Conservation (phyloP, 2,113 vertebrate genomes). For the Scatophagus argus region DNA sequence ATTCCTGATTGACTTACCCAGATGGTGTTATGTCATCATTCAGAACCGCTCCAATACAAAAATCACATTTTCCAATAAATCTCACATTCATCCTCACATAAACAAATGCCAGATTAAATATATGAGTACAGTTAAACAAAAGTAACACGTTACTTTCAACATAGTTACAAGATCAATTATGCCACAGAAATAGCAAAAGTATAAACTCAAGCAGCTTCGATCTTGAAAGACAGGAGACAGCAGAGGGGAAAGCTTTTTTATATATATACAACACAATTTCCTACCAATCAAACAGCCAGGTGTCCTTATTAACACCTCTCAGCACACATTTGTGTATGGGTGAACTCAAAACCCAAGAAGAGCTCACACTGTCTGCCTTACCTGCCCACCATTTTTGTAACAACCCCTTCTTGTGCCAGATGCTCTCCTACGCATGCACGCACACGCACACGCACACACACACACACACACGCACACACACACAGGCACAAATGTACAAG, state of each 20-base stretch:
- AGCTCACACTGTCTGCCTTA: background rate
- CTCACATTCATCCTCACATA: background rate
- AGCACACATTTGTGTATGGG: background rate
- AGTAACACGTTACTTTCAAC: background rate
- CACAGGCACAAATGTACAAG: background rate
- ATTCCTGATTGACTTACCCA: background rate
- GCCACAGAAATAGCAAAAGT: constrained; percentile 19
- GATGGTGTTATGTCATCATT: background rate
- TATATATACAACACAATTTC: background rate
- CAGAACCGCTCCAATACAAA: background rate
- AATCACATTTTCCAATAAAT: background rate
- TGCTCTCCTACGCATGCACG: background rate
- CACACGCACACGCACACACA: background rate
- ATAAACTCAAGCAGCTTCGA: constrained; percentile 27
- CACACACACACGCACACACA: constrained; percentile 1
- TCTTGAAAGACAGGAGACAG: background rate
- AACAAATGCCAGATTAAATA: background rate
- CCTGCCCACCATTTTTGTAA: background rate
- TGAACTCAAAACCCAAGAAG: background rate
- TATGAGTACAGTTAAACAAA: background rate
- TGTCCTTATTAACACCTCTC: constrained; percentile 47
- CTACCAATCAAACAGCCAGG: constrained; percentile 19
- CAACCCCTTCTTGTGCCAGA: background rate
- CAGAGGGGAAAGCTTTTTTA: constrained; percentile 13
- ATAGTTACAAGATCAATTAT: background rate